Percentiles rank a stretch among this genome's conserved stretches.
Evolutionary conservation across 1,140 invertebrate genomes (phyloP).

Genomic region (Oedothorax gibbosus): DNA sequence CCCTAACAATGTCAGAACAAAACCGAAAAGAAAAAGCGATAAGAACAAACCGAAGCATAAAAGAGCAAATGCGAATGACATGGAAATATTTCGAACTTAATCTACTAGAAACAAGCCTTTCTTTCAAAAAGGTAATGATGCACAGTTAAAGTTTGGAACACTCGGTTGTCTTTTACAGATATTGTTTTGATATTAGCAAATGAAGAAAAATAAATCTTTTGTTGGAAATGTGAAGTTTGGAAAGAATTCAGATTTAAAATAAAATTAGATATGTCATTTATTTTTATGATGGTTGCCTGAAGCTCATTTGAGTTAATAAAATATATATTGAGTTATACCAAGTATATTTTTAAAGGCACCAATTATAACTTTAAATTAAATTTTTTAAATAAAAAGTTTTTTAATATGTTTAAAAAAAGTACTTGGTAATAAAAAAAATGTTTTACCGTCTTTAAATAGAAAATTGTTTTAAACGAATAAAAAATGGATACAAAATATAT

Average conservation of each 20-base stretch:
- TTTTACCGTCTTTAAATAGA: no score
- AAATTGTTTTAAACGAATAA: no score
- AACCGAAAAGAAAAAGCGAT: neutral
- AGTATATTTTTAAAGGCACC: no score
- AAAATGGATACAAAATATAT: no score
- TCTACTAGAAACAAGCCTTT: conserved; percentile 32
- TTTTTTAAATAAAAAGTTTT: no score
- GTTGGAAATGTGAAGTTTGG: neutral
- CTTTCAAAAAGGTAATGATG: conserved; percentile 36
- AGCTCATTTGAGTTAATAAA: no score
- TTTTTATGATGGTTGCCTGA: no score
- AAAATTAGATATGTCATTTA: no score
- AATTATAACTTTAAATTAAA: no score
- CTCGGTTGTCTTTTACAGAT: conserved; percentile 16
- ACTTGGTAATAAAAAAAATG: no score
- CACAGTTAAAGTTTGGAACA: conserved; percentile 14
- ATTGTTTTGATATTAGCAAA: conserved; percentile 11
- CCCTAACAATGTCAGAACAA: neutral
- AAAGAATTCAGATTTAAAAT: neutral
- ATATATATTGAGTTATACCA: no score
- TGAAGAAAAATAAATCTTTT: conserved; percentile 13
- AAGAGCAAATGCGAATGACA: conserved; percentile 36
- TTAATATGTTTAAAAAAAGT: no score
- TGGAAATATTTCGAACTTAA: conserved; percentile 48
- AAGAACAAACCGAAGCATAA: neutral